Conservation (phyloP, 2,113 vertebrate genomes). For the Ellobius talpinus region DNA sequence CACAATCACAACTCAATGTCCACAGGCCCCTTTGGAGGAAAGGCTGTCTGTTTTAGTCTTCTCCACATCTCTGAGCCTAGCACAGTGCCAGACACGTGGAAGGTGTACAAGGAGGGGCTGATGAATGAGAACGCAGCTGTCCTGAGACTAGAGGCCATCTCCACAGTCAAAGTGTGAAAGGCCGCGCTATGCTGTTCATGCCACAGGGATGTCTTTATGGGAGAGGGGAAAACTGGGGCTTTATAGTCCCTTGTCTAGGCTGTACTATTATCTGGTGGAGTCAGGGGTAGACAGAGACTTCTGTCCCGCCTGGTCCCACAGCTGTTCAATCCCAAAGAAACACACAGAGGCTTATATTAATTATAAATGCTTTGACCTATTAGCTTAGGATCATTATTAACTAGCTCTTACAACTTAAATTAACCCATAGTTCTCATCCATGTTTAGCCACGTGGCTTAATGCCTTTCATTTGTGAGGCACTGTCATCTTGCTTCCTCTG, state of each 20-base stretch:
- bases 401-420: no score
- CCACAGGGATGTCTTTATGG: not conserved
- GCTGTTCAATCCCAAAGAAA: no score
- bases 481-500: no score
- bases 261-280: accelerated
- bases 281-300: not conserved
- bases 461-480: no score
- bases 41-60: not conserved
- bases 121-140: not conserved
- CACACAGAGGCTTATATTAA: no score
- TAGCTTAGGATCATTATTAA: no score
- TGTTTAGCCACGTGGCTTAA: no score
- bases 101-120: accelerated
- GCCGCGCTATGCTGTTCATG: not conserved
- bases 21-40: not conserved
- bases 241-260: not conserved
- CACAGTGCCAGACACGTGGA: not conserved
- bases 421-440: no score
- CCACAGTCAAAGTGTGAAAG: accelerated
- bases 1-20: not conserved
- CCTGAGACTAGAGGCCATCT: not conserved
- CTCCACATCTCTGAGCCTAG: not conserved
- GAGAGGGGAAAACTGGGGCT: not conserved
- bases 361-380: no score
- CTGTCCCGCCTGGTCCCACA: no score